Percentiles rank a stretch among this genome's conserved stretches.
Conservation (phyloP, 2,797 vertebrate genomes). For the Enteromius anoplus region DNA sequence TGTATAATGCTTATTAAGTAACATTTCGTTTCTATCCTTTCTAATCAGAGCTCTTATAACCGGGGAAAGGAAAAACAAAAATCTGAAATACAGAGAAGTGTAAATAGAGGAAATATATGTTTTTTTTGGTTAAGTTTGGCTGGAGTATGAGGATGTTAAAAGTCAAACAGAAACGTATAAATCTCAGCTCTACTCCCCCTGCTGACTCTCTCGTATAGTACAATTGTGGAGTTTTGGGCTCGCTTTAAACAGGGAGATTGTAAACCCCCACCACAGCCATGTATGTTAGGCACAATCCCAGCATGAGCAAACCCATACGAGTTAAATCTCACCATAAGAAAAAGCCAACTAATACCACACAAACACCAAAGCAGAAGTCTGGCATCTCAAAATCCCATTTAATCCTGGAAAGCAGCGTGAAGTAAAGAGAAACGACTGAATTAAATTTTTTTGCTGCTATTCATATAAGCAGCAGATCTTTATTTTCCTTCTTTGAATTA, state of each 20-base stretch:
- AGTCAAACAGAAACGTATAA: neutral
- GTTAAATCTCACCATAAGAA: neutral
- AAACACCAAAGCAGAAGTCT: slow-evolving; percentile 8
- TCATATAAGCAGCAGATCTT: neutral
- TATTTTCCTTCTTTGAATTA: neutral
- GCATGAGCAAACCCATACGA: neutral
- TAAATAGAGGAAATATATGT: neutral
- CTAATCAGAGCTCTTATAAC: neutral
- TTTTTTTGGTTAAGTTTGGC: slow-evolving; percentile 15
- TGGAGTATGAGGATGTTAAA: neutral
- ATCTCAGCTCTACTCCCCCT: slow-evolving; percentile 48
- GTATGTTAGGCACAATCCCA: neutral
- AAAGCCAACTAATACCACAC: neutral
- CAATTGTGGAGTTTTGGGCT: neutral
- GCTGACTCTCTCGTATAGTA: slow-evolving; percentile 44
- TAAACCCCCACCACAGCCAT: slow-evolving; percentile 9
- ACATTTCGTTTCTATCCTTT: neutral
- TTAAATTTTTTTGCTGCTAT: neutral
- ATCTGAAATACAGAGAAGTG: neutral
- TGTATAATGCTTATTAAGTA: neutral
- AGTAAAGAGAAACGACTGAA: neutral
- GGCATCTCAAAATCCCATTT: neutral
- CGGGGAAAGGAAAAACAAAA: neutral
- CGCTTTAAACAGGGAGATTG: neutral
- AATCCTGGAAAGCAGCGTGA: neutral